These are phyloP conservation scores for Steinernema feltiae DNA, from an alignment of 1,140 invertebrate species.

Conservation along the genomic window DNA sequence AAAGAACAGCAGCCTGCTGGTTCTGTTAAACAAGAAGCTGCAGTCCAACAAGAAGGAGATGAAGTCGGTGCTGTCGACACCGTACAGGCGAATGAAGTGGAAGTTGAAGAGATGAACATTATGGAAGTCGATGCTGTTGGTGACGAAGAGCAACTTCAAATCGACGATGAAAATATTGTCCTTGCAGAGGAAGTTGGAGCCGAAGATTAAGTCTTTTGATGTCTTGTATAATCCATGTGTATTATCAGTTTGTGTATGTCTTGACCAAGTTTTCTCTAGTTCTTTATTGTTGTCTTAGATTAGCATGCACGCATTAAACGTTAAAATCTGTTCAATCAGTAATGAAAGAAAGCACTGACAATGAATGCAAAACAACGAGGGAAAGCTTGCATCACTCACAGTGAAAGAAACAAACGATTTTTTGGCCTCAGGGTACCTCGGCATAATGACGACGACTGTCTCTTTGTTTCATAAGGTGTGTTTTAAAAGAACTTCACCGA, in stretches of 20 bases:
- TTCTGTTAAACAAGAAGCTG: not conserved
- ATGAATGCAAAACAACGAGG: too few relatives aligned
- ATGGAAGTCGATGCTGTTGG: not conserved
- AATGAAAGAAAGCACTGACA: too few relatives aligned
- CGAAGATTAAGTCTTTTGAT: not conserved
- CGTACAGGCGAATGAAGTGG: not conserved
- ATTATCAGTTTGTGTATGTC: not conserved
- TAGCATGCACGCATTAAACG: too few relatives aligned
- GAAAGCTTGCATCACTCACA: too few relatives aligned
- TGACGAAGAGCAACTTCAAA: not conserved
- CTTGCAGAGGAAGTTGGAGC: slow-evolving; percentile 16
- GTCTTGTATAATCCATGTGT: not conserved
- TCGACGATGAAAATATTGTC: not conserved
- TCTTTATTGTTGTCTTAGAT: too few relatives aligned
- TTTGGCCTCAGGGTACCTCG: too few relatives aligned
- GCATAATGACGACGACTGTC: too few relatives aligned
- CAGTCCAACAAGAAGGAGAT: not conserved
- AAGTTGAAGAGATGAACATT: slow-evolving; percentile 6
- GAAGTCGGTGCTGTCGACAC: not conserved
- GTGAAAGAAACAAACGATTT: too few relatives aligned
- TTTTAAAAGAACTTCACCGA: too few relatives aligned
- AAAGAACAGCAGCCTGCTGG: not conserved
- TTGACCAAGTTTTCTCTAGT: too few relatives aligned
- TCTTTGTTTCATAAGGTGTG: too few relatives aligned
- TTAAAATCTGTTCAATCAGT: too few relatives aligned